A percentile compares a stretch with the other conserved stretches of the same genome.
These are phyloP conservation scores for Centropristis striata DNA, from an alignment of 2,113 vertebrate species.

Conservation along the genomic window DNA sequence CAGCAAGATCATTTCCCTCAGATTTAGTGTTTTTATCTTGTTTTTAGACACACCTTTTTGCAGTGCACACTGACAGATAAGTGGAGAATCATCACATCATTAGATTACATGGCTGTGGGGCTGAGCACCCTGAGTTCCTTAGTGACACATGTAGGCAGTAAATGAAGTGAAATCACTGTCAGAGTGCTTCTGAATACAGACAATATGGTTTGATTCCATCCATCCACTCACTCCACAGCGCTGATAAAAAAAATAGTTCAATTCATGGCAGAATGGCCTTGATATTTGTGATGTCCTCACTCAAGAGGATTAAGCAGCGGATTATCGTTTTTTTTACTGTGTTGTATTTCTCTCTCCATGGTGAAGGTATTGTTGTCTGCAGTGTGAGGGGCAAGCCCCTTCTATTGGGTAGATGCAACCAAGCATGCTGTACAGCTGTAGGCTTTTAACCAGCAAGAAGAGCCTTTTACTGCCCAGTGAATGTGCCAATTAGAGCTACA, in stretches of 20 bases:
- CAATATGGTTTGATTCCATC: slow-evolving; percentile 18
- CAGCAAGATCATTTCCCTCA: too few relatives aligned
- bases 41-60: too few relatives aligned
- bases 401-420: slow-evolving; percentile 55
- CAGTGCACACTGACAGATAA: background rate
- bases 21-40: too few relatives aligned
- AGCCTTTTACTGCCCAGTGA: slow-evolving; percentile 54
- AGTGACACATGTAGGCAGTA: background rate
- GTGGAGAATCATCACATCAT: background rate
- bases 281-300: slow-evolving; percentile 55
- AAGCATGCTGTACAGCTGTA: slow-evolving; percentile 62
- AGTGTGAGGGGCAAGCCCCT: slow-evolving; percentile 31
- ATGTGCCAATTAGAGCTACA: slow-evolving; percentile 64
- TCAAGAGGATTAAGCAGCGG: slow-evolving; percentile 65
- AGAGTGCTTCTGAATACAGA: slow-evolving; percentile 21
- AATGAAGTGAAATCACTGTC: slow-evolving; percentile 30
- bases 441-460: slow-evolving; percentile 56
- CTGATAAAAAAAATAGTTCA: slow-evolving; percentile 57
- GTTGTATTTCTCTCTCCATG: slow-evolving; percentile 51
- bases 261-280: slow-evolving; percentile 44
- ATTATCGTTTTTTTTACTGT: slow-evolving; percentile 51
- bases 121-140: slow-evolving; percentile 8
- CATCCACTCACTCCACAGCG: background rate
- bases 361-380: slow-evolving; percentile 43
- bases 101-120: background rate